Evolutionary conservation across 2,797 vertebrate species (phyloP).

Genomic region (Manis pentadactyla): DNA sequence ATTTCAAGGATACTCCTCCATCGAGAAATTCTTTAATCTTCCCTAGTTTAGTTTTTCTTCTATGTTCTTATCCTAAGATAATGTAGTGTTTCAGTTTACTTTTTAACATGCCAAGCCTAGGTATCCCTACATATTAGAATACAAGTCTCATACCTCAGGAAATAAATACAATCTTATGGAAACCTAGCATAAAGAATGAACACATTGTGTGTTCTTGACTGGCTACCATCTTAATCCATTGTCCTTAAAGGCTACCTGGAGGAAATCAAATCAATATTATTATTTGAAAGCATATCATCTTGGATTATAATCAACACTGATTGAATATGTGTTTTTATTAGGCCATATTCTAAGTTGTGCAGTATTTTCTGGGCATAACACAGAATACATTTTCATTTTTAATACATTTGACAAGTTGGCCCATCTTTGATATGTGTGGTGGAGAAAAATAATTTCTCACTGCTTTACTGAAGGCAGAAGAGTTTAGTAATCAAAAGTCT

Average conservation of each 20-base stretch:
- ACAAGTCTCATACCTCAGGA: not conserved
- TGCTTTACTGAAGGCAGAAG: not conserved
- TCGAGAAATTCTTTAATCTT: constrained; percentile 81
- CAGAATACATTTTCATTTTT: not conserved
- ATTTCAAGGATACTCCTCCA: constrained; percentile 83
- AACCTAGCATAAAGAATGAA: not conserved
- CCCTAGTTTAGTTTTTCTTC: not conserved
- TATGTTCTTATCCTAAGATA: constrained; percentile 2
- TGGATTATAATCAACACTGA: not conserved
- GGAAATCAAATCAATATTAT: not conserved
- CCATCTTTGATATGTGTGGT: not conserved
- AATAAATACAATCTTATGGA: not conserved
- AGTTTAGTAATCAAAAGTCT: not conserved
- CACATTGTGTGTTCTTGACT: not conserved
- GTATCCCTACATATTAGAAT: not conserved
- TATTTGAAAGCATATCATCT: not conserved
- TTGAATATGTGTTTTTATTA: not conserved
- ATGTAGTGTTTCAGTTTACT: constrained; percentile 61
- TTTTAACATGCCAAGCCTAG: constrained; percentile 48
- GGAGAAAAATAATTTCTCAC: not conserved
- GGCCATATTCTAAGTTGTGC: not conserved
- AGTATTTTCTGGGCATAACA: not conserved
- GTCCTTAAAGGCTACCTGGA: not conserved
- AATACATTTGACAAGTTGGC: not conserved
- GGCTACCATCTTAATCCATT: not conserved